These are phyloP conservation scores for Campoletis raptor DNA, from an alignment of 2,888 invertebrate species.

Conservation along the genomic window DNA sequence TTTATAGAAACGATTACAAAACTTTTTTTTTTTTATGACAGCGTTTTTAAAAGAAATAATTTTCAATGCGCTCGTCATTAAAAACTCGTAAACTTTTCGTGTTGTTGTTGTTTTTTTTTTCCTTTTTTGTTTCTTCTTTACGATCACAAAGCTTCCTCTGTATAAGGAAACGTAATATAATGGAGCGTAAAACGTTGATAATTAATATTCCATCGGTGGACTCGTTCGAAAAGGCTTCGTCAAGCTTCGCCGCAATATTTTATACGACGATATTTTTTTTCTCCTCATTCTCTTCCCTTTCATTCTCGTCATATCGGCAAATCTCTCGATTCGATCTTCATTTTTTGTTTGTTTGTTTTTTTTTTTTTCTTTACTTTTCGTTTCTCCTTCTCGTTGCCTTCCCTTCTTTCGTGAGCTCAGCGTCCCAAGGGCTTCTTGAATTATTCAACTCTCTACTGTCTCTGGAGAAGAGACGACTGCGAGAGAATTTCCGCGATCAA, in stretches of 20 bases:
- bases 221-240: slow-evolving; percentile 20
- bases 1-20: not conserved
- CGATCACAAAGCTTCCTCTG: slow-evolving; percentile 3
- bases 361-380: not conserved
- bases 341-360: slow-evolving; percentile 18
- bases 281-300: slow-evolving; percentile 3
- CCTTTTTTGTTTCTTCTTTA: not conserved
- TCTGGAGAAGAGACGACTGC: slow-evolving; percentile 46
- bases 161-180: slow-evolving; percentile 43
- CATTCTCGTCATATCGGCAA: slow-evolving; percentile 43
- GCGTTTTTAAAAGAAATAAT: not conserved
- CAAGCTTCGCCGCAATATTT: slow-evolving; percentile 27
- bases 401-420: slow-evolving; percentile 30
- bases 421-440: slow-evolving; percentile 60
- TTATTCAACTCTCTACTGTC: slow-evolving; percentile 58
- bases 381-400: not conserved
- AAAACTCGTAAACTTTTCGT: slow-evolving; percentile 30
- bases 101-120: not conserved
- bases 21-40: not conserved
- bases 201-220: slow-evolving; percentile 52
- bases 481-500: slow-evolving; percentile 48
- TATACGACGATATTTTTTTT: slow-evolving; percentile 1
- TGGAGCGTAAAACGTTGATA: slow-evolving; percentile 46
- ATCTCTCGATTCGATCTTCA: slow-evolving; percentile 53
- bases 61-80: slow-evolving; percentile 4